Evolutionary conservation across 2,113 vertebrate species (phyloP), one percentile per base, ranked within the genome.

Genomic region (Pitta sordida): DNA sequence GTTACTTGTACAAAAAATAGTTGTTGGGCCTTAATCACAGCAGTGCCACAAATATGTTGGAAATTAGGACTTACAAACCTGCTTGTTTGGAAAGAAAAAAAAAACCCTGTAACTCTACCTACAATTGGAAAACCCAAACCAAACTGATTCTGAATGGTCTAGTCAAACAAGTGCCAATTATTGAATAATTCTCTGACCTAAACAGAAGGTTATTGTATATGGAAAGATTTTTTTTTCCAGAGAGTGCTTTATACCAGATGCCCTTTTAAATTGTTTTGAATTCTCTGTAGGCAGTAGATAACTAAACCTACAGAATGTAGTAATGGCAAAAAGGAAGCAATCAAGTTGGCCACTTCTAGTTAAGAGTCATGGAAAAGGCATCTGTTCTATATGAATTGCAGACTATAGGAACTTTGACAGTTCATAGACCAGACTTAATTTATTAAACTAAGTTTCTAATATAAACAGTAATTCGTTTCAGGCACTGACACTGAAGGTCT

Each of bases 401-500:
- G 97, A 96, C 96, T 96, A 97, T 95, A 97, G 97, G 97, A 97
- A 97, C 96, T 97, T 98, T 99, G 99, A 99, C 99, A 98, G 97
- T 98, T 98, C 98, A 96, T 98, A 98, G 98, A 98, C 97, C 98
- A 98, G 98, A 97, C 98, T 98, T 99, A 99, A 99, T 99, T 99
- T 99, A 99, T 99, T 99, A 99, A 99, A 99, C 97, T 98, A 98
- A 98, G 98, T 98, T 98, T 98, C 98, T 99, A 99, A 99, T 99
- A 99, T 99, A 99, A 99, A 99, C 99, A 99, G 98, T 98, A 99
- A 99, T 99, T 99, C 98, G 98, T 99, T 99, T 99, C 98, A 97
- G 98, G 96, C 98, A 96, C 98, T 98, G 99, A 99, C 99, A 99
- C 96, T 94, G 97, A 97, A 98, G 98, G 98, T 98, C 99, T 99